phyloP scores from a whole-genome alignment of 2,888 invertebrate genomes.

The Heliconius aoede region DNA sequence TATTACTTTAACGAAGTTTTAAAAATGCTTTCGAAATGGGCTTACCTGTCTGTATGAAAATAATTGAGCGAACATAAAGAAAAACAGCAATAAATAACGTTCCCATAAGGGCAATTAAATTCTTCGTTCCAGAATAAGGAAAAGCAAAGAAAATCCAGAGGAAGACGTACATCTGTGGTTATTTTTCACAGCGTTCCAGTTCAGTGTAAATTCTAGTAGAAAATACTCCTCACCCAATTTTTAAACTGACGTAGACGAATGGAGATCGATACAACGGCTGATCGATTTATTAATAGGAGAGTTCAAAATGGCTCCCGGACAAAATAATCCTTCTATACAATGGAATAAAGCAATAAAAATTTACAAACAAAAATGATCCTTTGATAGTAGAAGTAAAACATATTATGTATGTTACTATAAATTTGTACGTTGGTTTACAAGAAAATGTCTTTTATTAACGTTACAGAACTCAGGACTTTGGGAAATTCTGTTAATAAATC shows the following conservation, averaged over 20 bases:
- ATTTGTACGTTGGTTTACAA: not conserved
- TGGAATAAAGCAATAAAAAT: not conserved
- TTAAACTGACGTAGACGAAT: conserved; percentile 53
- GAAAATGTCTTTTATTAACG: not conserved
- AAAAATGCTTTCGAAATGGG: not conserved
- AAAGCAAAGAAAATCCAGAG: conserved; percentile 60
- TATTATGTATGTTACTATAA: not conserved
- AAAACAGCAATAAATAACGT: conserved; percentile 64
- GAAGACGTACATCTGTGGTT: conserved; percentile 68
- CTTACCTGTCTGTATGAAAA: conserved; percentile 35
- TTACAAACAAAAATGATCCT: no score
- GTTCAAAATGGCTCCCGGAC: not conserved
- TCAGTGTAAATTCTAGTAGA: conserved; percentile 47
- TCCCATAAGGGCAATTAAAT: conserved; percentile 68
- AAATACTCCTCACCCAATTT: conserved; percentile 49
- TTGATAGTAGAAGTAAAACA: not conserved
- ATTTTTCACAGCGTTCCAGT: conserved; percentile 69
- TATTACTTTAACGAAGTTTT: not conserved
- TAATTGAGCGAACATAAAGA: conserved; percentile 51
- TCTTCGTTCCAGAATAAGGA: conserved; percentile 62
- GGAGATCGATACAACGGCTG: conserved; percentile 40
- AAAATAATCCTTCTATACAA: not conserved
- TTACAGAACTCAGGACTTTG: not conserved
- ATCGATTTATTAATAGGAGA: not conserved
- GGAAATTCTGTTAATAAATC: not conserved